These are phyloP conservation scores for Andrena haemorrhoa DNA, from an alignment of 2,888 invertebrate species.

Conservation along the genomic window DNA sequence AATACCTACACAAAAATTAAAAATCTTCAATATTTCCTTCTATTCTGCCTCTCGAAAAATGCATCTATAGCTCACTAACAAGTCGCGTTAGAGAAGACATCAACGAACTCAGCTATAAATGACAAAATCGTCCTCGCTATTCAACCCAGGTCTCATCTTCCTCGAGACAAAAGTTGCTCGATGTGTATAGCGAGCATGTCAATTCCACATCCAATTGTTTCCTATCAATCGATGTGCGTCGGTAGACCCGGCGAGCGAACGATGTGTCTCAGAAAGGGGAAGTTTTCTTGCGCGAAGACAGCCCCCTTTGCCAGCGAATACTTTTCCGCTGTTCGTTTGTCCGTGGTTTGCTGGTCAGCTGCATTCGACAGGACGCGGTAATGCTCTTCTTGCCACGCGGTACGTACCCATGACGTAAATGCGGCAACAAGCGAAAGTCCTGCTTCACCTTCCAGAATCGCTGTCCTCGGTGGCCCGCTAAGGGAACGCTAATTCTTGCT, in stretches of 20 bases:
- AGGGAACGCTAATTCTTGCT: slow-evolving; percentile 58
- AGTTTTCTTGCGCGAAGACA: neutral
- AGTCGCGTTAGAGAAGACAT: no score
- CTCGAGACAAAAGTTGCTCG: no score
- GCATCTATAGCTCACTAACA: no score
- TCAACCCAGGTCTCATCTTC: no score
- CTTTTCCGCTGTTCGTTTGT: slow-evolving; percentile 16
- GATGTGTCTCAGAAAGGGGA: neutral
- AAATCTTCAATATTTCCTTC: no score
- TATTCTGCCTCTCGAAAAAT: no score
- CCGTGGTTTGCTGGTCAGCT: slow-evolving; percentile 42
- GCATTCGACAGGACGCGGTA: slow-evolving; percentile 40
- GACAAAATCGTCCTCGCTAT: no score
- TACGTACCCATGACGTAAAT: slow-evolving; percentile 63
- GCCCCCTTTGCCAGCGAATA: neutral
- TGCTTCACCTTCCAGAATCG: slow-evolving; percentile 47
- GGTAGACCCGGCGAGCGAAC: neutral
- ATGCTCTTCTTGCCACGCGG: slow-evolving; percentile 47
- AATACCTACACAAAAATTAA: no score
- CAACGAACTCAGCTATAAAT: no score
- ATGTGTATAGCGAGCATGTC: no score
- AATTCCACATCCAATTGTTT: no score
- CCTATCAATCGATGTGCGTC: no score
- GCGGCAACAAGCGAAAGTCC: slow-evolving; percentile 67
- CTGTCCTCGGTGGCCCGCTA: slow-evolving; percentile 42